Evolutionary conservation across 2,113 vertebrate species (phyloP), one percentile per base, ranked within the genome.

Genomic region (Cromileptes altivelis): DNA sequence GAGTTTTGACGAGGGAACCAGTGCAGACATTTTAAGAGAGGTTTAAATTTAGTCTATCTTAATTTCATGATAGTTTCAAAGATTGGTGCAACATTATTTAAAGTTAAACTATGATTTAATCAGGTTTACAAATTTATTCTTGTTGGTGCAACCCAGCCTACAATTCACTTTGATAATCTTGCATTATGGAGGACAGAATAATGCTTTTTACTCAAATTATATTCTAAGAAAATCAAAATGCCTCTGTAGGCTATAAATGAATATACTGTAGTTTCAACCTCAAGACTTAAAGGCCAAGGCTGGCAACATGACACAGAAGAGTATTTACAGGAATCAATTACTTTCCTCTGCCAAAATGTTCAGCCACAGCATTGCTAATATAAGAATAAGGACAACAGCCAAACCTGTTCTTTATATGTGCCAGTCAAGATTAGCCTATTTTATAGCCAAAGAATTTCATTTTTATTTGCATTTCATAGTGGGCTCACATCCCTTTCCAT

Each of bases 391-490:
- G 65, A 85, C 63, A 84, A 63, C 70, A 80, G 82, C 75, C 75
- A 87, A 84, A 81, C 69, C 65, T 69, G 78, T 49, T 88, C 87
- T 91, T 84, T 90, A 68, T 73, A 73, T 18, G 30, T 78, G 90
- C 76, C 93, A 92, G 78, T 92, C 88, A 92, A 88, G 92, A 88
- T 92, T 90, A 73, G 83, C 85, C 91, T 72, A 89, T 82, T 90
- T 93, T 74, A 33, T 30, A 68, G 25, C 75, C 63, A 30, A 45
- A 49, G 15, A 85, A 85, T 83, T 85, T 81, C 50, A 79, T 85
- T 84, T 78, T 25, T 70, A 82, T 67, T 61, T 87, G 33, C 53
- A 83, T 85, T 76, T 85, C 63, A 56, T 65, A 50, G 62, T 84
- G 61, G 78, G 67, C 68, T 84, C 78, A 52, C 40, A 69, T 89